Conservation (phyloP, 1,140 invertebrate species). For the Drosophila auraria region DNA sequence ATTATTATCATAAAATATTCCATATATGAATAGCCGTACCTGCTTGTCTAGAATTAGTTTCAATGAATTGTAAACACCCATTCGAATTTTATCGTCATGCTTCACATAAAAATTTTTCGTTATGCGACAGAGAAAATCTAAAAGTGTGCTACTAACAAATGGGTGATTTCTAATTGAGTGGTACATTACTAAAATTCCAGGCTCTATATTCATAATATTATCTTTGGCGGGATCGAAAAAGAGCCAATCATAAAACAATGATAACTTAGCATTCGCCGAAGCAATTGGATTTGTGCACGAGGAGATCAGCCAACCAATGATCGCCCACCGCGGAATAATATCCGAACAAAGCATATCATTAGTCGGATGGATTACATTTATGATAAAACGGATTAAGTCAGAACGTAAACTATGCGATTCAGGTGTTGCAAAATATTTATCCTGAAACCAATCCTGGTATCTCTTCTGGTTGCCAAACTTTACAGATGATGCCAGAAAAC, state of each 20-base stretch:
- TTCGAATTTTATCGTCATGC: constrained; percentile 92
- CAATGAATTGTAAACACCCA: constrained; percentile 96
- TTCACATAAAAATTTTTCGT: constrained; percentile 96
- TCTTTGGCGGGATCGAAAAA: constrained; percentile 98
- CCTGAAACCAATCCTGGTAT: constrained; percentile 99
- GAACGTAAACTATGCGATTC: constrained; percentile 97
- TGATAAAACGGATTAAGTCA: constrained; percentile 98
- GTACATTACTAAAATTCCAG: constrained; percentile 99
- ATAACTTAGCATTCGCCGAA: constrained; percentile 97
- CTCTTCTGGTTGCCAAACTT: constrained; percentile 98
- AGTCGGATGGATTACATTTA: constrained; percentile 98
- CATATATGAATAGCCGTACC: constrained; percentile 85
- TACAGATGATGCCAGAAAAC: constrained; percentile 96
- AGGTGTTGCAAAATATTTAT: constrained; percentile 97
- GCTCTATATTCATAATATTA: constrained; percentile 99
- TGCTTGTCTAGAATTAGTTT: constrained; percentile 97
- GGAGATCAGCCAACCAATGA: constrained; percentile 98
- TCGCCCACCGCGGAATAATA: constrained; percentile 98
- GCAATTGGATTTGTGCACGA: constrained; percentile 98
- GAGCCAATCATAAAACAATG: constrained; percentile 99
- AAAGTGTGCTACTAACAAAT: constrained; percentile 95
- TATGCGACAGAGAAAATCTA: constrained; percentile 98
- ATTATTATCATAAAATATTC: neutral
- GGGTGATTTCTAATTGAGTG: constrained; percentile 98
- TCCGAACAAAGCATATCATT: constrained; percentile 99